These are phyloP conservation scores for Myotis daubentonii DNA, from an alignment of 2,797 vertebrate genomes.

Conservation along the genomic window DNA sequence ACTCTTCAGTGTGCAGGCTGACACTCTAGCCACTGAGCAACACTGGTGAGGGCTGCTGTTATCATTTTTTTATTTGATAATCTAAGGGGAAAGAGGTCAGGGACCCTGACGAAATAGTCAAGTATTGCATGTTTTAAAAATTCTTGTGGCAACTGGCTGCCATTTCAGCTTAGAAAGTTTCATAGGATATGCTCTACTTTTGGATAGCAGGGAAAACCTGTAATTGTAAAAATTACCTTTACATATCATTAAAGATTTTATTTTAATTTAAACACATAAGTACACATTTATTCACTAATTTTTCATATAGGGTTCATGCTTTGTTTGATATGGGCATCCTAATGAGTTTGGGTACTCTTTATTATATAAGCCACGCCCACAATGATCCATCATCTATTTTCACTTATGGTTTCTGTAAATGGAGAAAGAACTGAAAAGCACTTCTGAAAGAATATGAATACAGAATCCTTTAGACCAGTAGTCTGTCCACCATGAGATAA, in stretches of 20 bases:
- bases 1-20: too few species aligned
- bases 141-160: not conserved
- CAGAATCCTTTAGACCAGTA: not conserved
- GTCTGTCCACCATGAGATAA: not conserved
- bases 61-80: not conserved
- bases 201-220: not conserved
- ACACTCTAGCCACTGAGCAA: too few species aligned
- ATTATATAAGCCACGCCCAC: not conserved
- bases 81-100: not conserved
- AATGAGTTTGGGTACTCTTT: conserved; percentile 8
- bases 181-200: not conserved
- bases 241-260: not conserved
- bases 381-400: conserved; percentile 7
- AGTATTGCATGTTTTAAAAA: not conserved
- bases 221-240: not conserved
- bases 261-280: conserved; percentile 30
- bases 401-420: not conserved
- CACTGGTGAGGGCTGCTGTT: not conserved
- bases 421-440: conserved; percentile 50
- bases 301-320: not conserved
- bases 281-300: not conserved
- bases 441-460: conserved; percentile 51
- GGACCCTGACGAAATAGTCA: not conserved
- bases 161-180: not conserved
- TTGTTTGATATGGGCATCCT: not conserved